These are phyloP conservation scores for Tenthredo livida DNA, from an alignment of 2,888 invertebrate species.

Conservation along the genomic window DNA sequence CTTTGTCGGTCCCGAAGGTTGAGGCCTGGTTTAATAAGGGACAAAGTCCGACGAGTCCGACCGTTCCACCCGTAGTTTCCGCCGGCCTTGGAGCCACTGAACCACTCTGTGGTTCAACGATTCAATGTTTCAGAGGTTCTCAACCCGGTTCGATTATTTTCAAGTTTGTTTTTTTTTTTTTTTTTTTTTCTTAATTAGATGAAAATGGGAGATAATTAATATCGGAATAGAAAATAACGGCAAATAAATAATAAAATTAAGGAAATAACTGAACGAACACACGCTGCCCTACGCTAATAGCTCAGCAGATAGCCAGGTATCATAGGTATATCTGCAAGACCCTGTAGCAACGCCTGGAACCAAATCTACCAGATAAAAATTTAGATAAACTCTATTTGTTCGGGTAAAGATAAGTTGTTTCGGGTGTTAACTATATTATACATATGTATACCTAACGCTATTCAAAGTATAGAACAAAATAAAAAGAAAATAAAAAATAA, in stretches of 20 bases:
- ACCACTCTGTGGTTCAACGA: slow-evolving; percentile 79
- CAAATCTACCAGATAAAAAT: slow-evolving; percentile 33
- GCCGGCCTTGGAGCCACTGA: slow-evolving; percentile 79
- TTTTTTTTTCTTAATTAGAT: too few species aligned
- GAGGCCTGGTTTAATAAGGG: slow-evolving; percentile 55
- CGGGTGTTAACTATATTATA: neutral
- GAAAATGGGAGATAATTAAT: too few species aligned
- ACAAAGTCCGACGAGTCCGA: neutral
- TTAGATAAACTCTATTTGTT: slow-evolving; percentile 35
- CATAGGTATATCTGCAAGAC: neutral
- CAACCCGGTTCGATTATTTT: slow-evolving; percentile 63
- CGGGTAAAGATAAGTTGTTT: slow-evolving; percentile 27
- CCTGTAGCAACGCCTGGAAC: neutral
- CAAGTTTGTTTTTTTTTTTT: neutral
- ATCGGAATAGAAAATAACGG: too few species aligned
- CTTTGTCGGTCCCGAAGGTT: slow-evolving; percentile 17
- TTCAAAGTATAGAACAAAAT: neutral
- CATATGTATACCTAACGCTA: neutral
- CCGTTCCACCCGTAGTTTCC: slow-evolving; percentile 75
- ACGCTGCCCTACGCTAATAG: slow-evolving; percentile 24
- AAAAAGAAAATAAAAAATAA: neutral
- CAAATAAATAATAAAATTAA: too few species aligned
- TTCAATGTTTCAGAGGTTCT: slow-evolving; percentile 76
- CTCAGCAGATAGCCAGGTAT: neutral
- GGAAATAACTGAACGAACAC: neutral